phyloP scores from a whole-genome alignment of 2,797 vertebrate species.

The Varecia variegata region DNA sequence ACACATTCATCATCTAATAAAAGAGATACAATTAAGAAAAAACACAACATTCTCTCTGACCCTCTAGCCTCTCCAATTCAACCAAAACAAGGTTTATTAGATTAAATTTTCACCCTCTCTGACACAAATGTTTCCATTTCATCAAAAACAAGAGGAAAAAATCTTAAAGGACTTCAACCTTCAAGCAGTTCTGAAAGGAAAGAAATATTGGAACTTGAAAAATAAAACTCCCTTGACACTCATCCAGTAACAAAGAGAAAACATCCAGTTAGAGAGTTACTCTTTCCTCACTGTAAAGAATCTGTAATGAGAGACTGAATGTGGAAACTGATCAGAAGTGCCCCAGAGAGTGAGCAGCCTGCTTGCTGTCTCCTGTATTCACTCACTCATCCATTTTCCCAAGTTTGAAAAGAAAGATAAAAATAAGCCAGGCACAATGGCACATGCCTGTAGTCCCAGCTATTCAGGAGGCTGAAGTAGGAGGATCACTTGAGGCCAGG shows the following conservation, averaged over 20 bases:
- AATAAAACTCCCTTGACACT: neutral
- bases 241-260: neutral
- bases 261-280: neutral
- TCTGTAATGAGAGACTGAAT: neutral
- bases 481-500: neutral
- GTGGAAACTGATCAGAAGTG: neutral
- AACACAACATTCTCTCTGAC: neutral
- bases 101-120: neutral
- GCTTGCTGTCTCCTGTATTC: neutral
- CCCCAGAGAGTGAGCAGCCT: neutral
- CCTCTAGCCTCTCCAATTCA: neutral
- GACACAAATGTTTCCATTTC: conserved; percentile 18
- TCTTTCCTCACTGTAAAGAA: neutral
- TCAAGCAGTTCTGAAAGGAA: neutral
- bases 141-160: neutral
- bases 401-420: neutral
- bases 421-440: neutral
- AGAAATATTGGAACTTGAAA: neutral
- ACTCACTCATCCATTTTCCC: neutral
- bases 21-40: neutral
- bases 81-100: neutral
- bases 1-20: neutral
- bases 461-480: neutral
- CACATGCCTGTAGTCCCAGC: neutral
- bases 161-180: neutral